Evolutionary conservation across 2,888 invertebrate species (phyloP).

Genomic region (Dascillus cervinus): DNA sequence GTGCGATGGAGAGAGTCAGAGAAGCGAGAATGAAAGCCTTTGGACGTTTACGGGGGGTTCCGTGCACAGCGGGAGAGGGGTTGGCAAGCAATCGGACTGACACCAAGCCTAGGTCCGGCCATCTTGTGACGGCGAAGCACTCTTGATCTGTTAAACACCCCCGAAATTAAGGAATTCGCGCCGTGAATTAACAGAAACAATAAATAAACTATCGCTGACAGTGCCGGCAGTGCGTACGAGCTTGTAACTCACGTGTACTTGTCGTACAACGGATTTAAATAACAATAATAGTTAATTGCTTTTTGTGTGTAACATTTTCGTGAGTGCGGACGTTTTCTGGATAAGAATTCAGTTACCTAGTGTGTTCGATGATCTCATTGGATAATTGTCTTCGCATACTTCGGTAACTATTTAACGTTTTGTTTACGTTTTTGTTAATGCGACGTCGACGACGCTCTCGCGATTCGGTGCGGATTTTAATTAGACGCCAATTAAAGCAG

Average conservation of each 20-base stretch:
- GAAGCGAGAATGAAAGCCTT: constrained; percentile 44
- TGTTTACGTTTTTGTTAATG: too few species aligned
- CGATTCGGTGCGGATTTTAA: too few species aligned
- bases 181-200: constrained; percentile 27
- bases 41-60: constrained; percentile 43
- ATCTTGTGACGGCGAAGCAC: constrained; percentile 43
- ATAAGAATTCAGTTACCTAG: constrained; percentile 18
- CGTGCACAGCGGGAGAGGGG: constrained; percentile 40
- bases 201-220: constrained; percentile 23
- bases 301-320: constrained; percentile 37
- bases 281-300: constrained; percentile 27
- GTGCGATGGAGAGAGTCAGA: constrained; percentile 37
- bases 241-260: constrained; percentile 34
- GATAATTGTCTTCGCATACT: constrained; percentile 20
- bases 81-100: constrained; percentile 39
- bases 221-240: constrained; percentile 30
- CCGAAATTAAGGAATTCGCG: constrained; percentile 29
- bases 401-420: constrained; percentile 25
- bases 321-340: constrained; percentile 28
- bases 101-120: constrained; percentile 45
- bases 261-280: constrained; percentile 23
- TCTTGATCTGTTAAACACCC: constrained; percentile 38
- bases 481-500: too few species aligned
- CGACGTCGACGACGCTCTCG: too few species aligned
- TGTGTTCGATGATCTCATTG: constrained; percentile 23